Conservation (phyloP, 2,113 vertebrate species). For the Jacana jacana region DNA sequence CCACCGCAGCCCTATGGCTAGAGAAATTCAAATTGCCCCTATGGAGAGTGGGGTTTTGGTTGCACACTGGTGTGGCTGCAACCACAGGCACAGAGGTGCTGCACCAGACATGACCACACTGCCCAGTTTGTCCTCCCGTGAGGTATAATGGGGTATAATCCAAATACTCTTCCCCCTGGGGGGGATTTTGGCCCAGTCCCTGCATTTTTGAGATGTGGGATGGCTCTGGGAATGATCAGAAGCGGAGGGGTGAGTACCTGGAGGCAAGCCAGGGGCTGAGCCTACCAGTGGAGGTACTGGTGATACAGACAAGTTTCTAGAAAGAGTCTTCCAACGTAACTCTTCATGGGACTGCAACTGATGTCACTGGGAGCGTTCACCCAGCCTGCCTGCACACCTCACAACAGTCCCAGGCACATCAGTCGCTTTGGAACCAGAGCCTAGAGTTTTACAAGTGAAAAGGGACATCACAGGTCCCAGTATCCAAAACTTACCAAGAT, state of each 20-base stretch:
- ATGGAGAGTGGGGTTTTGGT: accelerated
- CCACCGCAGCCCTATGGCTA: background rate
- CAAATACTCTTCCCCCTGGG: background rate
- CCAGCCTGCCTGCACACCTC: background rate
- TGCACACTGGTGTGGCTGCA: background rate
- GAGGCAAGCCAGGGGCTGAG: background rate
- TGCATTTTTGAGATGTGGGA: background rate
- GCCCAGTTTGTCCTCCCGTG: background rate
- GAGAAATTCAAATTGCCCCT: background rate
- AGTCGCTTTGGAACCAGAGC: background rate
- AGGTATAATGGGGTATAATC: background rate
- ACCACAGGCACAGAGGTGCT: background rate
- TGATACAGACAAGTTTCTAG: background rate
- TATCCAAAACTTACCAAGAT: background rate
- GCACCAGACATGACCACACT: background rate
- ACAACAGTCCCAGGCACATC: accelerated
- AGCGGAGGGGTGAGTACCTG: background rate
- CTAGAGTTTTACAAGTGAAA: background rate
- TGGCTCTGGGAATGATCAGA: background rate
- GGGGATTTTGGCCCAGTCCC: background rate
- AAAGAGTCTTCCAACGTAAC: background rate
- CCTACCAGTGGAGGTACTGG: background rate
- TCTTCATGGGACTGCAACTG: background rate
- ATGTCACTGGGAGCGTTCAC: background rate
- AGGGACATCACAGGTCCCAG: background rate